Conservation (phyloP, 2,797 vertebrate species). For the Notoglanidium macrostoma region DNA sequence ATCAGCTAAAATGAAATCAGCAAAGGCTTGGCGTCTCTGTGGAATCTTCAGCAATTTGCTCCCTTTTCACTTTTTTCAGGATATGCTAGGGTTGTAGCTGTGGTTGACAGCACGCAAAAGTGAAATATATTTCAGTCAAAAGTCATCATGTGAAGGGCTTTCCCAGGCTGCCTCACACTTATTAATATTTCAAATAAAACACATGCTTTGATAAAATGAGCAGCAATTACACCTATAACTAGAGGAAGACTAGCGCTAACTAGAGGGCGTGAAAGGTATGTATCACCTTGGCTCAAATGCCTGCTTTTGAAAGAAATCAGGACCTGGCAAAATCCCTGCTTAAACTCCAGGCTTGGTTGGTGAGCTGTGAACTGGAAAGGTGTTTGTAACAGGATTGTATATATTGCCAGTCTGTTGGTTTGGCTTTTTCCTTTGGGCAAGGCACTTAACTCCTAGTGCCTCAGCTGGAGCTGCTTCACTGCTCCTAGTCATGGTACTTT, state of each 20-base stretch:
- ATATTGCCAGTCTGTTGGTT: neutral
- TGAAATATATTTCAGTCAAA: neutral
- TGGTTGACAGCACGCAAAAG: neutral
- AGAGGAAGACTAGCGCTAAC: neutral
- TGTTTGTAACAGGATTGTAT: neutral
- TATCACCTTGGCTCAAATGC: neutral
- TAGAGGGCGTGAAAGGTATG: neutral
- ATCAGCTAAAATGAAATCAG: neutral
- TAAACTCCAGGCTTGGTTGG: neutral
- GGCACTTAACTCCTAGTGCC: slow-evolving; percentile 3
- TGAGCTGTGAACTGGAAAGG: neutral
- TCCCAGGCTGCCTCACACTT: neutral
- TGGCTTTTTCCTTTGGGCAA: neutral
- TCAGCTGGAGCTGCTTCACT: neutral
- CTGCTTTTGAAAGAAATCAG: neutral
- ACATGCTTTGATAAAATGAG: neutral
- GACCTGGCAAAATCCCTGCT: neutral
- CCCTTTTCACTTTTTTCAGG: neutral
- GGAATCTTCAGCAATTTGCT: neutral
- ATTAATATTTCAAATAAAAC: neutral
- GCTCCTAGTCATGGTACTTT: neutral
- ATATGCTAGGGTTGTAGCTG: neutral
- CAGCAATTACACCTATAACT: neutral
- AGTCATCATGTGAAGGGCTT: neutral
- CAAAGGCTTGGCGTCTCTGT: neutral